Evolutionary conservation across 2,888 invertebrate genomes (phyloP).

Genomic region (Eilema sororculum): DNA sequence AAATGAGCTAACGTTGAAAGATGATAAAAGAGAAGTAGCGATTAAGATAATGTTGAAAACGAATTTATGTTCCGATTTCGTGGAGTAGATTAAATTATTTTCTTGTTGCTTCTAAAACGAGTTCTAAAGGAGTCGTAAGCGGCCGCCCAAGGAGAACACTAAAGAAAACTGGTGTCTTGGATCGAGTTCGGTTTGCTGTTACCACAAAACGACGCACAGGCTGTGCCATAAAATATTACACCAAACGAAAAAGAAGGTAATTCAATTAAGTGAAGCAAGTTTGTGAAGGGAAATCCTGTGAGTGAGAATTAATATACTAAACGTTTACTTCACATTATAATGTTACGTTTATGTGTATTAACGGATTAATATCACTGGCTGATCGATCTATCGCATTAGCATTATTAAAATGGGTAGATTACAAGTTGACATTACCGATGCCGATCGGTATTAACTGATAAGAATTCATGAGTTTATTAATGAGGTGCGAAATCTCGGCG

Average conservation of each 20-base stretch:
- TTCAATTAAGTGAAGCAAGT: slow-evolving; percentile 84
- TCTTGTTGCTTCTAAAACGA: slow-evolving; percentile 75
- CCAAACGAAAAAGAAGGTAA: slow-evolving; percentile 82
- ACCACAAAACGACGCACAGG: slow-evolving; percentile 60
- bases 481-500: slow-evolving; percentile 67
- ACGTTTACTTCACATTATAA: slow-evolving; percentile 4
- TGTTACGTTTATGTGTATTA: background rate
- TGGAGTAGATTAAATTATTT: slow-evolving; percentile 81
- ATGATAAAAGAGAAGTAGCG: slow-evolving; percentile 74
- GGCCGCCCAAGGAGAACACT: slow-evolving; percentile 64
- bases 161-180: slow-evolving; percentile 67
- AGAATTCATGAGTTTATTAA: slow-evolving; percentile 83
- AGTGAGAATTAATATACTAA: slow-evolving; percentile 55
- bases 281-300: slow-evolving; percentile 77
- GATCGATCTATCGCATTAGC: slow-evolving; percentile 2
- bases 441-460: slow-evolving; percentile 57
- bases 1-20: slow-evolving; percentile 64
- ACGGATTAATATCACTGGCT: background rate
- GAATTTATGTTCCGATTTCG: slow-evolving; percentile 80
- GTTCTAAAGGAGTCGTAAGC: slow-evolving; percentile 66
- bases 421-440: slow-evolving; percentile 47
- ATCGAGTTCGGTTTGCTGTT: slow-evolving; percentile 69
- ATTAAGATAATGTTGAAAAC: slow-evolving; percentile 79
- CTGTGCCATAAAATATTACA: slow-evolving; percentile 81
- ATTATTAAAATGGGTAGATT: background rate